A percentile compares a stretch with the other conserved stretches of the same genome.
These are phyloP conservation scores for Lasioglossum villosulum DNA, from an alignment of 2,888 invertebrate species.

Conservation along the genomic window DNA sequence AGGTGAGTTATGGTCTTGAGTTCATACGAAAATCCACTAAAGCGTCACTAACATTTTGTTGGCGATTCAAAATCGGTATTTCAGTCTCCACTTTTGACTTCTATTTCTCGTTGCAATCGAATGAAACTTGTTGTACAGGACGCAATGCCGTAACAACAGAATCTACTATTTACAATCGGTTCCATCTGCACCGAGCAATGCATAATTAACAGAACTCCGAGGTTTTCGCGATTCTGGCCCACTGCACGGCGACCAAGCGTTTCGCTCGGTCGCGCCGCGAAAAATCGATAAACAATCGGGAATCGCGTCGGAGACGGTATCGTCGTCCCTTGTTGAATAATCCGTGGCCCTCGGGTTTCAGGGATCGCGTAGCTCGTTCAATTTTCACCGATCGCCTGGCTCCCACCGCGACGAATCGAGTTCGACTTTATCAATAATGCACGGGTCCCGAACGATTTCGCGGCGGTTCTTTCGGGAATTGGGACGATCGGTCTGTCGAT, in stretches of 20 bases:
- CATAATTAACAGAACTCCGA: not conserved
- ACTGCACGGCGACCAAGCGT: not conserved
- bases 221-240: not conserved
- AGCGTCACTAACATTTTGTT: no score
- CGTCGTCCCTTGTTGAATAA: not conserved
- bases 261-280: not conserved
- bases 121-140: not conserved
- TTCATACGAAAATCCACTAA: no score
- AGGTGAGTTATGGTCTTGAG: no score
- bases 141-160: not conserved
- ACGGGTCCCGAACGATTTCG: not conserved
- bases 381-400: slow-evolving; percentile 6
- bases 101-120: no score
- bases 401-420: slow-evolving; percentile 1
- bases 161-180: not conserved
- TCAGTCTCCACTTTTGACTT: no score
- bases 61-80: no score
- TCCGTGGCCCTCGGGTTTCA: not conserved
- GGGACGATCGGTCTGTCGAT: slow-evolving; percentile 8
- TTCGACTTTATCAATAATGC: not conserved
- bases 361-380: slow-evolving; percentile 2
- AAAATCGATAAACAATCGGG: slow-evolving; percentile 7
- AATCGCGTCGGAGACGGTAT: not conserved
- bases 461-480: not conserved
- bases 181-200: not conserved